These are phyloP conservation scores for Oreonectes daqikongensis DNA, from an alignment of 2,797 vertebrate species.

Conservation along the genomic window DNA sequence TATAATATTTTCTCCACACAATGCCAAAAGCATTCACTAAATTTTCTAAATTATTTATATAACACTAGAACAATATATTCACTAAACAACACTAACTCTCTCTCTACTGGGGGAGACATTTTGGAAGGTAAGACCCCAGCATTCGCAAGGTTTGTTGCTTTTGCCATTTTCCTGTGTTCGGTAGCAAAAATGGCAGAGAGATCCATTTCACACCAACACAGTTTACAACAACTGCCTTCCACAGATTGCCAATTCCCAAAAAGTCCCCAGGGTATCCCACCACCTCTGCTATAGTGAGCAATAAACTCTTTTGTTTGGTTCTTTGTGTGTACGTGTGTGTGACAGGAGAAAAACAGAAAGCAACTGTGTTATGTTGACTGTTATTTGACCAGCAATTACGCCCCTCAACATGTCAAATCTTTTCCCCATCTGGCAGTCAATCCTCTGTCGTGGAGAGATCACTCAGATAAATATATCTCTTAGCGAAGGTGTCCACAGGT, in stretches of 20 bases:
- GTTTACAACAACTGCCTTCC: slow-evolving; percentile 63
- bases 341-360: slow-evolving; percentile 59
- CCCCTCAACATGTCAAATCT: slow-evolving; percentile 36
- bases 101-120: too few species aligned
- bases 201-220: slow-evolving; percentile 72
- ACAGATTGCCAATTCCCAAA: slow-evolving; percentile 59
- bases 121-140: slow-evolving; percentile 16
- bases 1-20: too few species aligned
- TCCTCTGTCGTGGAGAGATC: slow-evolving; percentile 34
- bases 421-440: slow-evolving; percentile 31
- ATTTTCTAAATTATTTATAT: too few species aligned
- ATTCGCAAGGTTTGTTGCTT: background rate
- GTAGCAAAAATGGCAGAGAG: slow-evolving; percentile 33
- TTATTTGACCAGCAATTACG: slow-evolving; percentile 44
- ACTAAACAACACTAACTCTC: too few species aligned
- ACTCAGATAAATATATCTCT: slow-evolving; percentile 55
- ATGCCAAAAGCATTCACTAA: too few species aligned
- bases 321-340: slow-evolving; percentile 23
- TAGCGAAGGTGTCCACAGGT: background rate
- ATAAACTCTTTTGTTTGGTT: slow-evolving; percentile 6
- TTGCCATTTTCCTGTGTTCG: slow-evolving; percentile 27
- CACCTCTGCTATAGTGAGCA: slow-evolving; percentile 22
- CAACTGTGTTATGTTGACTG: slow-evolving; percentile 55
- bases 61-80: too few species aligned
- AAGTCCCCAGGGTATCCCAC: slow-evolving; percentile 49